Conservation (phyloP, 2,113 vertebrate genomes). For the Dolichotis patagonum region DNA sequence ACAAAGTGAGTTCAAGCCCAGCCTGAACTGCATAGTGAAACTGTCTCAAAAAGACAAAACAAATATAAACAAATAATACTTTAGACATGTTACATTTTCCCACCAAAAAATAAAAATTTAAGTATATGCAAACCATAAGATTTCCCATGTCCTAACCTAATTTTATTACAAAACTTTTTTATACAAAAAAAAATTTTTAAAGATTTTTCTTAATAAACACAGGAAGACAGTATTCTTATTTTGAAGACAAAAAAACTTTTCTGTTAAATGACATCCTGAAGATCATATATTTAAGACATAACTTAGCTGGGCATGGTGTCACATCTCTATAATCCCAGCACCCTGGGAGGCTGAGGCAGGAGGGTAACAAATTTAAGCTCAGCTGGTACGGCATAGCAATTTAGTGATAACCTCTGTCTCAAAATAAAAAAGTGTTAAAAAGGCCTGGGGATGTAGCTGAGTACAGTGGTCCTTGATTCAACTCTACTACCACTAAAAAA, state of each 20-base stretch:
- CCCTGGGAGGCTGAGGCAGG: neutral
- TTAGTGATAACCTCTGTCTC: neutral
- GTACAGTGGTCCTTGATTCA: neutral
- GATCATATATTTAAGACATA: slow-evolving; percentile 12
- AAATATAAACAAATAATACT: slow-evolving; percentile 61
- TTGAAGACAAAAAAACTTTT: slow-evolving; percentile 1
- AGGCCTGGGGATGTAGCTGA: neutral
- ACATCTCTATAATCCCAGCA: neutral
- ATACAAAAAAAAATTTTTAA: slow-evolving; percentile 37
- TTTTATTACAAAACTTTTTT: slow-evolving; percentile 38
- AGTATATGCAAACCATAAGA: slow-evolving; percentile 24
- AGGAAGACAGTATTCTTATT: neutral
- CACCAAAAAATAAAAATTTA: neutral
- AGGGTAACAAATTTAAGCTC: neutral
- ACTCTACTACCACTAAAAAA: neutral
- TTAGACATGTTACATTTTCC: neutral
- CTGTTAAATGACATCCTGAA: neutral
- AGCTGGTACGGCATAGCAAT: neutral
- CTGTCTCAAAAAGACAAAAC: no score
- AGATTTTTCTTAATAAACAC: slow-evolving; percentile 39
- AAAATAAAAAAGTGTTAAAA: neutral
- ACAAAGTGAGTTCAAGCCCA: no score
- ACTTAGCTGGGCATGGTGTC: neutral
- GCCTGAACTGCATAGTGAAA: no score
- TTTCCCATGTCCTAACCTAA: neutral